Percentiles rank a stretch among this genome's conserved stretches.
phyloP scores from a whole-genome alignment of 2,797 vertebrate species.

The Sebastes taczanowskii region DNA sequence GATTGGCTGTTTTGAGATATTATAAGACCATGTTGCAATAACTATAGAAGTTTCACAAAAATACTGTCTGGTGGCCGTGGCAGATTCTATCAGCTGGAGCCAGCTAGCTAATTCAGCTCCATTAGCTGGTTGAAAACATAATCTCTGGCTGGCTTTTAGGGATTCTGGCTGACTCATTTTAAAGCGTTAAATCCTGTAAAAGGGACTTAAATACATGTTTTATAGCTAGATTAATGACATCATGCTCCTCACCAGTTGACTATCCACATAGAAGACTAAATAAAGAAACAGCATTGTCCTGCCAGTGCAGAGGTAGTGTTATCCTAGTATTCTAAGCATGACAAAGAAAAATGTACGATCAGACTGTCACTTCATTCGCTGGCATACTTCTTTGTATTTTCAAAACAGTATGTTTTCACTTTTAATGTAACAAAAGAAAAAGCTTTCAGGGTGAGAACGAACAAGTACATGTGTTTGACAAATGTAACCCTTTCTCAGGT shows the following conservation, averaged over 20 bases:
- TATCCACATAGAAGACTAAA: neutral
- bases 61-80: neutral
- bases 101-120: neutral
- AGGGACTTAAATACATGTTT: neutral
- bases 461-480: no score
- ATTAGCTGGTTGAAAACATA: neutral
- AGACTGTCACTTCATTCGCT: neutral
- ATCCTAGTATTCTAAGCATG: neutral
- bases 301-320: neutral
- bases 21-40: neutral
- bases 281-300: neutral
- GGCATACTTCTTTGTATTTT: neutral
- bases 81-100: neutral
- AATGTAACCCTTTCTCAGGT: neutral
- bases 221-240: neutral
- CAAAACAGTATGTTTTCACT: neutral
- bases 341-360: neutral
- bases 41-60: neutral
- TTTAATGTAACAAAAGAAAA: neutral
- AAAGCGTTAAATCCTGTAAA: neutral
- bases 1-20: neutral
- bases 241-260: neutral
- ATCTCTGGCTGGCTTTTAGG: neutral
- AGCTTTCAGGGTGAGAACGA: neutral
- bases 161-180: neutral